Conservation (phyloP, 2,888 invertebrate species). For the Dolichomitus sp. region DNA sequence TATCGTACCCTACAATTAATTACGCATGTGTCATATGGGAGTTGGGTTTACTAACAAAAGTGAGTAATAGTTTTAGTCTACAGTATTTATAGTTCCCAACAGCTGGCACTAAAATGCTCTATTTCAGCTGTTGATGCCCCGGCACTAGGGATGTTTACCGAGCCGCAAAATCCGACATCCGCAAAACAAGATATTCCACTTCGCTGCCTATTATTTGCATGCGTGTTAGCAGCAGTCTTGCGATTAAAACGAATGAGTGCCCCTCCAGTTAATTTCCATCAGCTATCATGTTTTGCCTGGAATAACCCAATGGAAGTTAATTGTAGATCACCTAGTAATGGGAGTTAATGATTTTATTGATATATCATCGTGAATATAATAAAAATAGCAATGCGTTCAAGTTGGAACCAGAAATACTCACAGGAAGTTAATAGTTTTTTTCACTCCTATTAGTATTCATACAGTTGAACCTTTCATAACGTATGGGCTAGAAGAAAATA, state of each 20-base stretch:
- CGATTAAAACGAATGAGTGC: neutral
- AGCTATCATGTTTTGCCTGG: neutral
- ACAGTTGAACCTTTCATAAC: too few relatives aligned
- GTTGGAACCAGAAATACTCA: too few relatives aligned
- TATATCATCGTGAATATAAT: neutral
- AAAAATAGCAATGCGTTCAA: neutral
- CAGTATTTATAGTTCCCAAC: neutral
- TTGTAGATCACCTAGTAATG: neutral
- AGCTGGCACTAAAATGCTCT: too few relatives aligned
- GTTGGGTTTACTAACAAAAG: neutral
- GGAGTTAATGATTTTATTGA: neutral
- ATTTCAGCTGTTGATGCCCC: neutral
- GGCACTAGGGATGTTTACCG: neutral
- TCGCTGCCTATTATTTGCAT: neutral
- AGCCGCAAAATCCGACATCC: conserved; percentile 6
- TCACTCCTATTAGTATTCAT: too few relatives aligned
- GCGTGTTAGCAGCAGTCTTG: neutral
- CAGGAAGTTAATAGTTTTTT: too few relatives aligned
- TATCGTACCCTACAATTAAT: neutral
- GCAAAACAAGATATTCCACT: conserved; percentile 22
- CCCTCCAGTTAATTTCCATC: neutral
- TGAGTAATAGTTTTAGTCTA: neutral
- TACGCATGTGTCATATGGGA: neutral
- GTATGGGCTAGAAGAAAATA: too few relatives aligned
- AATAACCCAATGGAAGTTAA: neutral